A percentile compares a stretch with the other conserved stretches of the same genome.
These are phyloP conservation scores for Haemorhous mexicanus DNA, from an alignment of 2,113 vertebrate species.

Conservation along the genomic window DNA sequence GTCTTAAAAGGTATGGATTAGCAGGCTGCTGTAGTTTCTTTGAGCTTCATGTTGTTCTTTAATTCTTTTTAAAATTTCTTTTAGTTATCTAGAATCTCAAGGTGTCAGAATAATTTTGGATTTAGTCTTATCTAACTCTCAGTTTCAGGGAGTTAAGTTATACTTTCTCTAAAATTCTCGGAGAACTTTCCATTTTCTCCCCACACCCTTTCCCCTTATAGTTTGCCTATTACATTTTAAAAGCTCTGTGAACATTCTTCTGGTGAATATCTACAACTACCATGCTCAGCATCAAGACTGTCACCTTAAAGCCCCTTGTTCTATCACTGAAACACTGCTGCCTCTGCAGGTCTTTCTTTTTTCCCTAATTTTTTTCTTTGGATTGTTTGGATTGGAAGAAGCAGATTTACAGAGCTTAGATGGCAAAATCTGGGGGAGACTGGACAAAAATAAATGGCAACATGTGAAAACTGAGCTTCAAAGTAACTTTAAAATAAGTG, in stretches of 20 bases:
- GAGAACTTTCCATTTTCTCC: not conserved
- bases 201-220: not conserved
- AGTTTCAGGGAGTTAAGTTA: not conserved
- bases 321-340: not conserved
- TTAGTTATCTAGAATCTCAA: not conserved
- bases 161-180: not conserved
- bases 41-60: not conserved
- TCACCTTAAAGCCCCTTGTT: not conserved
- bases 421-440: not conserved
- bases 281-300: not conserved
- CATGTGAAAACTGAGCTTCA: not conserved
- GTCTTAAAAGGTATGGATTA: not conserved
- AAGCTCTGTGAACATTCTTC: not conserved
- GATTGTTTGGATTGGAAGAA: not conserved
- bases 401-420: not conserved
- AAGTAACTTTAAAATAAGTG: not conserved
- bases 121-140: not conserved
- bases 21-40: not conserved
- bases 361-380: not conserved
- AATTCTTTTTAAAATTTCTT: not conserved
- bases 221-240: not conserved
- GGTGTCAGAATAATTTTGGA: not conserved
- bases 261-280: not conserved
- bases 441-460: not conserved
- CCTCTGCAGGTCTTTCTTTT: not conserved